These are phyloP conservation scores for Tonatia bakeri DNA, from an alignment of 2,113 vertebrate species.

Conservation along the genomic window DNA sequence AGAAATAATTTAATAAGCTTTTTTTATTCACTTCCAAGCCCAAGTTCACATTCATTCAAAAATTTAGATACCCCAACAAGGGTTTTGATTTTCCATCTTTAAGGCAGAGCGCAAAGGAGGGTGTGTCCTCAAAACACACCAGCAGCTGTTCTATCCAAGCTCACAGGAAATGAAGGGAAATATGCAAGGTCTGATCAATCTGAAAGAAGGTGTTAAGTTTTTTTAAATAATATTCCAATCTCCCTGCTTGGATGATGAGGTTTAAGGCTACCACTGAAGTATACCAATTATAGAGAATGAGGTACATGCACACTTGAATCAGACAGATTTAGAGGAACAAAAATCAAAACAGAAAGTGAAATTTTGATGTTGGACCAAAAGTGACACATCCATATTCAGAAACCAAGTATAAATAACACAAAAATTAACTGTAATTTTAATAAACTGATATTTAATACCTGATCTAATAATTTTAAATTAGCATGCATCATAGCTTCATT, in stretches of 20 bases:
- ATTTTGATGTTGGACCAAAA: neutral
- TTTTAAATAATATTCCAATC: slow-evolving; percentile 71
- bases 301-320: slow-evolving; percentile 53
- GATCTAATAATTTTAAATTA: slow-evolving; percentile 11
- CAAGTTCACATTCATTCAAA: slow-evolving; percentile 59
- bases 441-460: neutral
- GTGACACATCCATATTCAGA: neutral
- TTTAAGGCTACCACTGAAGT: slow-evolving; percentile 73
- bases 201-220: slow-evolving; percentile 71
- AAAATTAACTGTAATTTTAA: slow-evolving; percentile 13
- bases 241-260: slow-evolving; percentile 70
- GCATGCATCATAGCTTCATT: neutral
- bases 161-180: slow-evolving; percentile 78
- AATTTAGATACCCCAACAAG: neutral
- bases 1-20: slow-evolving; percentile 23
- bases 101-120: slow-evolving; percentile 70
- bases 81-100: slow-evolving; percentile 53
- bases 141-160: slow-evolving; percentile 70
- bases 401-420: slow-evolving; percentile 5
- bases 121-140: slow-evolving; percentile 67
- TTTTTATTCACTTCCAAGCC: slow-evolving; percentile 48
- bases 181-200: slow-evolving; percentile 69
- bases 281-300: slow-evolving; percentile 48
- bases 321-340: neutral
- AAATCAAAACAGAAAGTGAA: slow-evolving; percentile 13